Evolutionary conservation across 2,888 invertebrate genomes (phyloP).

Genomic region (Salpingus planirostris): DNA sequence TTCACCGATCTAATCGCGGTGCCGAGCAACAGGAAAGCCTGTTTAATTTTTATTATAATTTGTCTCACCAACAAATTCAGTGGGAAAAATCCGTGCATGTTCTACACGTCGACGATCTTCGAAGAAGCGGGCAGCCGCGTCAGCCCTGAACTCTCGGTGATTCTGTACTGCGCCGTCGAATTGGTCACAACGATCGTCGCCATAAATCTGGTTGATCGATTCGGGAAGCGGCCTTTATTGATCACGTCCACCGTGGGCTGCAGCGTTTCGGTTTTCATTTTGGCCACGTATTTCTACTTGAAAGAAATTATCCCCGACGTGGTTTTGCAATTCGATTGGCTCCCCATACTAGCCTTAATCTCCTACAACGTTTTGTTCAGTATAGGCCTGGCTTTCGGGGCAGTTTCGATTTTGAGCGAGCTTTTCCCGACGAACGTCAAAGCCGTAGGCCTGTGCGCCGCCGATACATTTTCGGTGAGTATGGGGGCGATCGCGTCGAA

Average conservation of each 20-base stretch:
- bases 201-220: conserved; percentile 51
- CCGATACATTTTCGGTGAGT: conserved; percentile 44
- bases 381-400: conserved; percentile 45
- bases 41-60: conserved; percentile 51
- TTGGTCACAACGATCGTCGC: conserved; percentile 49
- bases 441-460: conserved; percentile 48
- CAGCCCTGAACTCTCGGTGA: conserved; percentile 47
- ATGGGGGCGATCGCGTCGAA: conserved; percentile 44
- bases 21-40: conserved; percentile 51
- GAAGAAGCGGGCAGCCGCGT: conserved; percentile 41
- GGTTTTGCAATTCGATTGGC: conserved; percentile 37
- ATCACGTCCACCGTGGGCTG: conserved; percentile 46
- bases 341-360: conserved; percentile 45
- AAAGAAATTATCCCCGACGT: conserved; percentile 35
- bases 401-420: conserved; percentile 46
- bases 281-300: conserved; percentile 42
- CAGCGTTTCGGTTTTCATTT: conserved; percentile 36
- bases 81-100: conserved; percentile 54
- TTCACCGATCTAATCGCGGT: conserved; percentile 46
- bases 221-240: conserved; percentile 55
- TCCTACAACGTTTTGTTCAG: conserved; percentile 45
- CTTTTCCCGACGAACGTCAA: conserved; percentile 48
- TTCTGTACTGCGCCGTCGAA: conserved; percentile 51
- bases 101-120: conserved; percentile 57
- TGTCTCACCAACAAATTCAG: conserved; percentile 55